phyloP scores from a whole-genome alignment of 2,888 invertebrate species.

The Melikaiella ostensackeni region DNA sequence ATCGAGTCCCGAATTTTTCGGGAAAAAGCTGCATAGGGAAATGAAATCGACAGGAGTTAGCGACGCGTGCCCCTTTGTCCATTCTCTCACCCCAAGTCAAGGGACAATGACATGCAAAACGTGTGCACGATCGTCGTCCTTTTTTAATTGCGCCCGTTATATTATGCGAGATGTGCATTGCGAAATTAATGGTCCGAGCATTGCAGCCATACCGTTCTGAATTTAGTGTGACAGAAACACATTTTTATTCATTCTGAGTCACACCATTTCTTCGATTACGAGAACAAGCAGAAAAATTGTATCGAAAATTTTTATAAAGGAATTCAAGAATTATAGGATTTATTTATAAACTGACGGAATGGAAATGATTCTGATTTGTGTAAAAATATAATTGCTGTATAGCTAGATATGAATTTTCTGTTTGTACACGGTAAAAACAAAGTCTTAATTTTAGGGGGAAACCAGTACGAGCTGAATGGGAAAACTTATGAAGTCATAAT shows the following conservation, averaged over 20 bases:
- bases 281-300: constrained; percentile 15
- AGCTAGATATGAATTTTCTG: not conserved
- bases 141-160: constrained; percentile 68
- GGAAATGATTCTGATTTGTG: not conserved
- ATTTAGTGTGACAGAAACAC: constrained; percentile 31
- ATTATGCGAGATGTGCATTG: constrained; percentile 61
- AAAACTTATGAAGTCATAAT: too few species aligned
- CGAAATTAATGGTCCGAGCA: constrained; percentile 67
- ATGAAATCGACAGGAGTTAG: constrained; percentile 46
- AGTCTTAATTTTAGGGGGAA: too few species aligned
- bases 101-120: constrained; percentile 72
- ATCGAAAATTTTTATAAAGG: not conserved
- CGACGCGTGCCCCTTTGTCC: constrained; percentile 50
- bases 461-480: too few species aligned
- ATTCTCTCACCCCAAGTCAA: constrained; percentile 59
- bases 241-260: constrained; percentile 20
- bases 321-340: not conserved
- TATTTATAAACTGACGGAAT: not conserved
- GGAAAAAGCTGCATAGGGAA: constrained; percentile 65
- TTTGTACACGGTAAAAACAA: not conserved
- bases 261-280: constrained; percentile 14
- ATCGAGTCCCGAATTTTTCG: constrained; percentile 64
- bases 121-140: constrained; percentile 63
- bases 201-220: constrained; percentile 12
- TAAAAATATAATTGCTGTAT: not conserved